Percentiles rank a stretch among this genome's conserved stretches.
phyloP scores from a whole-genome alignment of 2,797 vertebrate species.

The Catostomus latipinnis region DNA sequence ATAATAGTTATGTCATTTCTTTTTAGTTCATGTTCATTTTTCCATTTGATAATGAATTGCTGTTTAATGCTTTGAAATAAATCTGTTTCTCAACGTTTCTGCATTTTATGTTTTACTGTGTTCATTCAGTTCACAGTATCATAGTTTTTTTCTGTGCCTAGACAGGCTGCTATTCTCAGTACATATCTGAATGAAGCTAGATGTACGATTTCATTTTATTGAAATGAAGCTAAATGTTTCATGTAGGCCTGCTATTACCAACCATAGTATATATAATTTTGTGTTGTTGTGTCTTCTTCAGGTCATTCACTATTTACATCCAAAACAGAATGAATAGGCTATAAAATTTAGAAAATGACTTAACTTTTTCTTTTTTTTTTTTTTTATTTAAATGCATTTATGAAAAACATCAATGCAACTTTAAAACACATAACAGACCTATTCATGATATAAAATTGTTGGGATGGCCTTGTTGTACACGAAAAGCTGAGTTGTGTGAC shows the following conservation, averaged over 20 bases:
- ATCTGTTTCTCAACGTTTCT: not conserved
- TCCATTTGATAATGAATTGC: not conserved
- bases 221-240: not conserved
- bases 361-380: not conserved
- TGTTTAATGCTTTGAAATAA: constrained; percentile 6
- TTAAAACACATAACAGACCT: not conserved
- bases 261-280: not conserved
- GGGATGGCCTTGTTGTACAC: not conserved
- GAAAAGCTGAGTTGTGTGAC: not conserved
- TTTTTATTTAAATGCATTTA: not conserved
- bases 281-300: not conserved
- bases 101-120: not conserved
- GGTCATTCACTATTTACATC: not conserved
- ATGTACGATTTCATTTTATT: not conserved
- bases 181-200: not conserved
- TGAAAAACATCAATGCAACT: not conserved
- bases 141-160: not conserved
- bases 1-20: not conserved
- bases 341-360: not conserved
- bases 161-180: too few species aligned
- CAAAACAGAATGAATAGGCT: not conserved
- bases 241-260: not conserved
- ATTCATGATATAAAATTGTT: too few species aligned
- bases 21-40: not conserved
- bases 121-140: not conserved